phyloP scores from a whole-genome alignment of 2,113 vertebrate species.

The Kryptolebias marmoratus region DNA sequence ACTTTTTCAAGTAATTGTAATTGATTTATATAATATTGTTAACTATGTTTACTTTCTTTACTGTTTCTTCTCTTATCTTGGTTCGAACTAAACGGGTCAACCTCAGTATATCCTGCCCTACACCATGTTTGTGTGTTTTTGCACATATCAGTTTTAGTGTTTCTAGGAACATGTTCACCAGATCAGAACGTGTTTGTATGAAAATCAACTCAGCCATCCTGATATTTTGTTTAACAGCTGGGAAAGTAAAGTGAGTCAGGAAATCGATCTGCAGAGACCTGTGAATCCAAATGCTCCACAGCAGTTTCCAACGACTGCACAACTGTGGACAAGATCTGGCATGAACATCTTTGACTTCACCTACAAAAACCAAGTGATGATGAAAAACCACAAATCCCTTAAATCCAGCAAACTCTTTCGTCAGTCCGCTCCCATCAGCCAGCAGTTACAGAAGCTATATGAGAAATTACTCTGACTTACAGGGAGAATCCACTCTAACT shows the following conservation, averaged over 20 bases:
- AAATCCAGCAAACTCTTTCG: background rate
- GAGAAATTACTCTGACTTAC: no score
- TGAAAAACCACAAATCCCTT: background rate
- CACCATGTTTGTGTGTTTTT: no score
- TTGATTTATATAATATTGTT: no score
- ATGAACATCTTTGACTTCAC: background rate
- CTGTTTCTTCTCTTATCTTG: background rate
- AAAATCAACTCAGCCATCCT: background rate
- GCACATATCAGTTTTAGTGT: no score
- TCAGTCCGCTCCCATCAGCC: background rate
- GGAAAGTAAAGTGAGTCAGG: background rate
- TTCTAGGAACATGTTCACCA: no score
- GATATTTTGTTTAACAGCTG: no score
- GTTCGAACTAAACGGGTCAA: background rate
- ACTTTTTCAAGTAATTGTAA: no score
- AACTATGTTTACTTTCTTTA: background rate
- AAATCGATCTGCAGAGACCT: background rate
- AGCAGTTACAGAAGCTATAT: background rate
- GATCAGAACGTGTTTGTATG: background rate
- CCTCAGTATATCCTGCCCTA: no score
- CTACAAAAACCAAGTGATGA: background rate
- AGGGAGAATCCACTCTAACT: no score
- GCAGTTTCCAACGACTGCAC: background rate
- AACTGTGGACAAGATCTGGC: background rate
- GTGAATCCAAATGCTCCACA: background rate